Evolutionary conservation across 2,797 vertebrate species (phyloP).

Genomic region (Anguilla anguilla): DNA sequence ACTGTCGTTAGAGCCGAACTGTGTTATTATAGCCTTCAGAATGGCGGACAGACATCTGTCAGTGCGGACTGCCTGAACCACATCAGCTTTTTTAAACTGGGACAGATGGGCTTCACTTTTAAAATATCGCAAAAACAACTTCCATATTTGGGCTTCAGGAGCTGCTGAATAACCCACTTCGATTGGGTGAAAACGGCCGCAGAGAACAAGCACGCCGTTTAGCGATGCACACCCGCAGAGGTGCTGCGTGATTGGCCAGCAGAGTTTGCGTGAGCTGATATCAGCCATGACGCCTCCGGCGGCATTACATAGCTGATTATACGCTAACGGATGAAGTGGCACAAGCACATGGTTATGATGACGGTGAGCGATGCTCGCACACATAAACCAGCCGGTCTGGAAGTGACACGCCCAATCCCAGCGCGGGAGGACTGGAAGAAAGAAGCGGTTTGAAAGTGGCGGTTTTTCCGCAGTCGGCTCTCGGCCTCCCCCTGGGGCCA

Average conservation of each 20-base stretch:
- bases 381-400: no score
- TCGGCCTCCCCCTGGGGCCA: not conserved
- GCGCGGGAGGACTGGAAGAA: not conserved
- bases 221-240: slow-evolving; percentile 23
- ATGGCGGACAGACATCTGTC: slow-evolving; percentile 2
- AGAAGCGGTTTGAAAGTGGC: not conserved
- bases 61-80: slow-evolving; percentile 44
- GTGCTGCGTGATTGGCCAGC: slow-evolving; percentile 30
- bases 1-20: not conserved
- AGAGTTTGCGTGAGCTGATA: not conserved
- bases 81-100: slow-evolving; percentile 43
- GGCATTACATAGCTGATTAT: not conserved
- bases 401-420: not conserved
- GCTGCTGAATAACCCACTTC: slow-evolving; percentile 44
- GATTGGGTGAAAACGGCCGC: slow-evolving; percentile 51
- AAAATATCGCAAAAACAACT: slow-evolving; percentile 30
- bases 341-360: not conserved
- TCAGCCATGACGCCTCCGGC: not conserved
- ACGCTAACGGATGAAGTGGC: not conserved
- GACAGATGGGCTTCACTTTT: slow-evolving; percentile 42
- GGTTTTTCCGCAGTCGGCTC: not conserved
- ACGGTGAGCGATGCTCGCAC: not conserved
- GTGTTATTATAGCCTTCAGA: not conserved
- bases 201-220: slow-evolving; percentile 50
- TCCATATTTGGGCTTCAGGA: slow-evolving; percentile 47